Evolutionary conservation across 2,888 invertebrate genomes (phyloP).

Genomic region (Ptychoptera albimana): DNA sequence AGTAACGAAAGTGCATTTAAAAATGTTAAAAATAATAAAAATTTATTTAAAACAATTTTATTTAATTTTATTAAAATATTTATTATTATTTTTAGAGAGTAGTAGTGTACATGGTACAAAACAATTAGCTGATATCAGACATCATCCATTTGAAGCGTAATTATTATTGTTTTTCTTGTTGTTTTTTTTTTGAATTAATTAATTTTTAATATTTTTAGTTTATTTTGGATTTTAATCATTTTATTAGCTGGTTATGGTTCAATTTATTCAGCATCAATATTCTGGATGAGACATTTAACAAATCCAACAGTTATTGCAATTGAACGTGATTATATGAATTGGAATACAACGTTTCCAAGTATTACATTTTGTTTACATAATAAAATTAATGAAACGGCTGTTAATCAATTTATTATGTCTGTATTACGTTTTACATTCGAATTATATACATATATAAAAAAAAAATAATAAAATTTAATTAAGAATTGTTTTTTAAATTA

Average conservation of each 20-base stretch:
- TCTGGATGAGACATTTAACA: conserved; percentile 10
- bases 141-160: too few relatives aligned
- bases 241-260: conserved; percentile 1
- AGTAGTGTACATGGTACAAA: too few relatives aligned
- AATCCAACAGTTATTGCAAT: conserved; percentile 11
- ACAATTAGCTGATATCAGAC: too few relatives aligned
- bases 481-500: not conserved
- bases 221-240: conserved; percentile 8
- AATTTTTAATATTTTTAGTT: conserved; percentile 2
- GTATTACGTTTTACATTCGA: not conserved
- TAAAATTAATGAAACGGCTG: conserved; percentile 11
- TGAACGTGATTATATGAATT: conserved; percentile 12
- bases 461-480: not conserved
- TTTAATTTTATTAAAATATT: too few relatives aligned
- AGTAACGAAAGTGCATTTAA: too few relatives aligned
- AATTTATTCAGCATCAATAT: conserved; percentile 2
- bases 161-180: too few relatives aligned
- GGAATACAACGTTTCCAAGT: conserved; percentile 13
- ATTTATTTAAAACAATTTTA: too few relatives aligned
- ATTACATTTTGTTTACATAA: conserved; percentile 10
- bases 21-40: too few relatives aligned
- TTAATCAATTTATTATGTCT: conserved; percentile 8
- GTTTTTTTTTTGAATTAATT: too few relatives aligned
- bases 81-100: too few relatives aligned
- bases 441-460: not conserved